These are phyloP conservation scores for Salpingus planirostris DNA, from an alignment of 2,888 invertebrate species.

Conservation along the genomic window DNA sequence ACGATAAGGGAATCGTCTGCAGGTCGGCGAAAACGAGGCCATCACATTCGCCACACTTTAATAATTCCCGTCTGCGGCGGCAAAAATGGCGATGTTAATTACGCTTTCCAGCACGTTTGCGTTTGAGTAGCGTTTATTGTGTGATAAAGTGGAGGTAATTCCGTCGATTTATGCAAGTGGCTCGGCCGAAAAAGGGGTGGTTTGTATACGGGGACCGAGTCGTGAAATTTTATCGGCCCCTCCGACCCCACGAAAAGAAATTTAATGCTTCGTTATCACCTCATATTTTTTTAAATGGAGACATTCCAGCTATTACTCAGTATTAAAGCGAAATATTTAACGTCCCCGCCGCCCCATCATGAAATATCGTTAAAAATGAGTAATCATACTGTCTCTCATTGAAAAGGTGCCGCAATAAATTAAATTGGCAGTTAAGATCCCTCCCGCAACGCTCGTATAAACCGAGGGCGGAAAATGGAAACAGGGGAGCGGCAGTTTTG, in stretches of 20 bases:
- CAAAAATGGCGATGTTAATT: too few relatives aligned
- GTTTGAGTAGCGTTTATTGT: slow-evolving; percentile 21
- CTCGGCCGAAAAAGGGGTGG: slow-evolving; percentile 16
- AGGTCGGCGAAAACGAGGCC: too few relatives aligned
- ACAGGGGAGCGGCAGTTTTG: too few relatives aligned
- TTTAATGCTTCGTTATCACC: slow-evolving; percentile 32
- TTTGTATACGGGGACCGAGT: slow-evolving; percentile 13
- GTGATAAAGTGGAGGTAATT: slow-evolving; percentile 22
- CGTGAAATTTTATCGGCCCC: slow-evolving; percentile 25
- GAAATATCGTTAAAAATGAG: slow-evolving; percentile 10
- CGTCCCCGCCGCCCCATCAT: slow-evolving; percentile 5
- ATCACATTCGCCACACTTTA: too few relatives aligned
- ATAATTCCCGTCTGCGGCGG: too few relatives aligned
- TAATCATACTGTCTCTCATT: too few relatives aligned
- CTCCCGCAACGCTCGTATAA: too few relatives aligned
- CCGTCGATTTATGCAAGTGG: slow-evolving; percentile 32
- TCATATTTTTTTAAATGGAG: slow-evolving; percentile 30
- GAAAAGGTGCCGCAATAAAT: too few relatives aligned
- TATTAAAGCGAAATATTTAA: slow-evolving; percentile 25
- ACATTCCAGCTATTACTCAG: slow-evolving; percentile 25
- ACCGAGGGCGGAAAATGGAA: too few relatives aligned
- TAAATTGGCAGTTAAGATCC: too few relatives aligned
- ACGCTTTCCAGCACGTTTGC: slow-evolving; percentile 6
- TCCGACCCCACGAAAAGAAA: slow-evolving; percentile 26
- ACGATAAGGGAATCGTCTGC: too few relatives aligned